These are phyloP conservation scores for Drosophila atroscutellata DNA, from an alignment of 2,888 invertebrate genomes.

Conservation along the genomic window DNA sequence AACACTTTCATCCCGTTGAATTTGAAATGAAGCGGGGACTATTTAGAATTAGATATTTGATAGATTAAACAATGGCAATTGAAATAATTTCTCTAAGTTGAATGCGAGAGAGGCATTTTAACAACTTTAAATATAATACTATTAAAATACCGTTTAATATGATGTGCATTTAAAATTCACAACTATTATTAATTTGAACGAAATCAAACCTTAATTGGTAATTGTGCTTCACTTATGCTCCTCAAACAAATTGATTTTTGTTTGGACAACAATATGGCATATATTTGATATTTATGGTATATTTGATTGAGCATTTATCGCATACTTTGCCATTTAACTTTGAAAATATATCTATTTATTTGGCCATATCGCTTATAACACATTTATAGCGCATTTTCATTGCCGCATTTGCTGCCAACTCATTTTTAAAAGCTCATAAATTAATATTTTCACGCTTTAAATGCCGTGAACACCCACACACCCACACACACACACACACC, in stretches of 20 bases:
- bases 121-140: not conserved
- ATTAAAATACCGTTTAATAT: not conserved
- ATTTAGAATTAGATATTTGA: not conserved
- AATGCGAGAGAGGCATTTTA: not conserved
- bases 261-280: constrained; percentile 48
- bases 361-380: constrained; percentile 39
- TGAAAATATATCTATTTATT: constrained; percentile 49
- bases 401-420: constrained; percentile 59
- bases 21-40: not conserved
- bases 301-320: constrained; percentile 50
- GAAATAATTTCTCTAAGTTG: not conserved
- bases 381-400: constrained; percentile 59
- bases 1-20: not conserved
- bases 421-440: constrained; percentile 73
- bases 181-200: not conserved
- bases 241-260: constrained; percentile 32
- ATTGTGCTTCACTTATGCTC: not conserved
- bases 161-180: not conserved
- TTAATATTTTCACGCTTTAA: constrained; percentile 78
- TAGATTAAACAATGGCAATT: not conserved
- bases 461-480: constrained; percentile 52
- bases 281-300: constrained; percentile 55
- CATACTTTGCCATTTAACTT: constrained; percentile 55
- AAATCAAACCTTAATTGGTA: not conserved
- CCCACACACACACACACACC: constrained; percentile 23